Evolutionary conservation across 2,888 invertebrate species (phyloP).

Genomic region (Linnaemya tessellans): DNA sequence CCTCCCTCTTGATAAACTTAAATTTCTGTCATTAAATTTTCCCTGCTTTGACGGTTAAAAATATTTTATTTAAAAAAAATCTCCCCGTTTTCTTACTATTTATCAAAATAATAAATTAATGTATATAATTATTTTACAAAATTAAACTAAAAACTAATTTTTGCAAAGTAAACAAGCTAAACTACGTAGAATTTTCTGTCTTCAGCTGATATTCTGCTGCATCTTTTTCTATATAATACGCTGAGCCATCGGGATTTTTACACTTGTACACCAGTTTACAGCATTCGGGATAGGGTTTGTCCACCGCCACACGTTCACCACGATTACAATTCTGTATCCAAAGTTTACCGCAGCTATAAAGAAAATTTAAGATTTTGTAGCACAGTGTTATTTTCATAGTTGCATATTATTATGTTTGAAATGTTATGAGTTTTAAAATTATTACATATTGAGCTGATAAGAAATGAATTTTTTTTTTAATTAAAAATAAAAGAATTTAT

Average conservation of each 20-base stretch:
- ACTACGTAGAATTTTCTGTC: conserved; percentile 73
- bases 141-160: conserved; percentile 33
- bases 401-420: not conserved
- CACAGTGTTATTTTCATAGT: conserved; percentile 22
- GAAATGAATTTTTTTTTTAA: conserved; percentile 41
- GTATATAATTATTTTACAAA: conserved; percentile 41
- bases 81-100: not conserved
- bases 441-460: conserved; percentile 57
- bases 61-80: conserved; percentile 9
- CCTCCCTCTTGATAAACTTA: no score
- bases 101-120: conserved; percentile 48
- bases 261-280: conserved; percentile 81
- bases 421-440: conserved; percentile 10
- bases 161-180: not conserved
- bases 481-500: conserved; percentile 16
- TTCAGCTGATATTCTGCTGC: conserved; percentile 68
- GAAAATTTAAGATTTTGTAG: not conserved
- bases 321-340: conserved; percentile 79
- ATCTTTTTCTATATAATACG: conserved; percentile 79
- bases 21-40: not conserved
- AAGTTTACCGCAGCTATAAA: conserved; percentile 79
- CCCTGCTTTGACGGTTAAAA: not conserved
- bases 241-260: conserved; percentile 77
- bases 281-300: conserved; percentile 80
- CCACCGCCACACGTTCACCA: conserved; percentile 78